Evolutionary conservation across 2,797 vertebrate species (phyloP), one percentile per base, ranked within the genome.

Genomic region (Pseudopleuronectes americanus): DNA sequence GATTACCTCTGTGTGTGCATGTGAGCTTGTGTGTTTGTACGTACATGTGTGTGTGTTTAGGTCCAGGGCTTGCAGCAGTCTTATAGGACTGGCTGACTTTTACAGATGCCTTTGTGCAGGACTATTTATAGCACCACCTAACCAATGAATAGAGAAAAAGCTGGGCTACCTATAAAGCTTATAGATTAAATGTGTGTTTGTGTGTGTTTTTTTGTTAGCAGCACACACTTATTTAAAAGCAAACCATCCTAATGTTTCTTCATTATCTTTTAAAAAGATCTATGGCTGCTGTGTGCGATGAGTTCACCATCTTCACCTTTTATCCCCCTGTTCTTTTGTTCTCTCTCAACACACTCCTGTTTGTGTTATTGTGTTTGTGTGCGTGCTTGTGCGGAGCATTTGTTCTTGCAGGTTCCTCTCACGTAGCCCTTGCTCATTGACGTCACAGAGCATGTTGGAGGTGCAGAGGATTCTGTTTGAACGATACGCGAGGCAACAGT

Each of bases 81-180:
- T 81, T 87, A 86, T 76, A 88, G 84, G 78, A 81, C 84, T 82
- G 83, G 54, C 80, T 91, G 90, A 90, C 86, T 92, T 91, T 92
- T 91, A 91, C 84, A 80, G 90, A 89, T 81, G 84, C 87, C 89
- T 91, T 93, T 92, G 90, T 91, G 80, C 65, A 38, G 64, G 59
- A 84, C 89, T 93, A 93, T 93, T 92, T 92, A 92, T 92, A 90
- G 91, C 89, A 64, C 68, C 82, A 82, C 82, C 87, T 79, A 72
- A 80, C 79, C 84, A 84, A 68, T 88, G 80, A 91, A 86, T 78
- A 71, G 64, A 73, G 81, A 58, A 80, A 81, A 84, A 48, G 74
- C 77, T 38, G 57, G 66, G 64, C 71, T 85, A 77, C 88, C 90
- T 89, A 84, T 88, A 89, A 89, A 89, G 71, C 77, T 63, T 73